These are phyloP conservation scores for Grapholita molesta DNA, from an alignment of 1,140 invertebrate species.

Conservation along the genomic window DNA sequence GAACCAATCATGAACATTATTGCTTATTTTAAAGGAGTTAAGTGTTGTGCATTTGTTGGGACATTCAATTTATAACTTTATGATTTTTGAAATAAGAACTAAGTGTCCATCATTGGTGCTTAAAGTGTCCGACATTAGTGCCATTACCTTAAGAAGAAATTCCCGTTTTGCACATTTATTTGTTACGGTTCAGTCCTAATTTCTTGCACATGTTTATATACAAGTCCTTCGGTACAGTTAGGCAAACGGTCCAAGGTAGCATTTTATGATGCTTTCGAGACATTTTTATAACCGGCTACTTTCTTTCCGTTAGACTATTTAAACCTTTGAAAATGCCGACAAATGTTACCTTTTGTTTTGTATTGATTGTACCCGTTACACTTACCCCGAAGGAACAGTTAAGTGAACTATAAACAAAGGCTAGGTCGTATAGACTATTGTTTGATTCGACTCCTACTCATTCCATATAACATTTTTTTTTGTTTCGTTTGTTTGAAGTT, in stretches of 20 bases:
- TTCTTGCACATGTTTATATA: constrained; percentile 1
- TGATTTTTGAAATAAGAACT: too few relatives aligned
- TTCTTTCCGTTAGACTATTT: constrained; percentile 66
- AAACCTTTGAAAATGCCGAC: constrained; percentile 49
- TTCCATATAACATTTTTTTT: not conserved
- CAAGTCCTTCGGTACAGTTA: constrained; percentile 5
- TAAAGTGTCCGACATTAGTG: too few relatives aligned
- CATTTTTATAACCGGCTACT: constrained; percentile 65
- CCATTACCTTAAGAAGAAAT: not conserved
- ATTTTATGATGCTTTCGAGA: constrained; percentile 49
- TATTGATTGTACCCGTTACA: constrained; percentile 1
- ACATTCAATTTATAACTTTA: too few relatives aligned
- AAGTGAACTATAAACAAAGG: constrained; percentile 3
- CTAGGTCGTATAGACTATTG: not conserved
- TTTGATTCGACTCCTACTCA: not conserved
- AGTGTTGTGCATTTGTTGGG: too few relatives aligned
- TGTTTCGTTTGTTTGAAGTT: not conserved
- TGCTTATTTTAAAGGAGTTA: too few relatives aligned
- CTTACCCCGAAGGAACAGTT: not conserved
- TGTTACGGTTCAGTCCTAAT: not conserved
- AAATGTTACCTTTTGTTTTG: constrained; percentile 39
- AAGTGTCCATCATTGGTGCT: too few relatives aligned
- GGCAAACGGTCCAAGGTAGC: constrained; percentile 30
- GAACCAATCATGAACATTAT: too few relatives aligned
- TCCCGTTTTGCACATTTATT: not conserved